Evolutionary conservation across 2,797 vertebrate species (phyloP).

Genomic region (Karalla daura): DNA sequence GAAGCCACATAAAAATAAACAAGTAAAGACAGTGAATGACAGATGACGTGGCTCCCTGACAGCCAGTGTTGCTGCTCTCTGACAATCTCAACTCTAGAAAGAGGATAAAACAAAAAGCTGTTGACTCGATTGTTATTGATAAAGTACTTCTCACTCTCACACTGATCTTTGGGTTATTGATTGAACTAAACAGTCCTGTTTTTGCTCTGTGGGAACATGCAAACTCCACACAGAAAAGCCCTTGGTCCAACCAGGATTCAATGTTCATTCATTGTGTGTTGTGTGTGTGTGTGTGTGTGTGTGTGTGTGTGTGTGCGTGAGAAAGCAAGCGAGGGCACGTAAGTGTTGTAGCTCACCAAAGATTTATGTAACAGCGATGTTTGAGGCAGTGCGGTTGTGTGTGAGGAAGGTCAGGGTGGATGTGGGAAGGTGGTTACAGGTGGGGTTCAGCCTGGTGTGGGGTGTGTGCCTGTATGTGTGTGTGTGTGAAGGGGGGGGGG

Average conservation of each 20-base stretch:
- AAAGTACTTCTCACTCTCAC: too few species aligned
- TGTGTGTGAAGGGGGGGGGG: not conserved
- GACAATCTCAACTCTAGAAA: slow-evolving; percentile 52
- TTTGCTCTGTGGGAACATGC: too few species aligned
- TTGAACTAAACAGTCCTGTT: too few species aligned
- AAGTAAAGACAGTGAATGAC: slow-evolving; percentile 3
- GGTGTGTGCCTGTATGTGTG: not conserved
- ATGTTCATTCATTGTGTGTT: not conserved
- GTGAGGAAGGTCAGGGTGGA: slow-evolving; percentile 58
- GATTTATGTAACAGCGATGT: slow-evolving; percentile 59
- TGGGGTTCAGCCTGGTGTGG: slow-evolving; percentile 40
- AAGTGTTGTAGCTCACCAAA: slow-evolving; percentile 1
- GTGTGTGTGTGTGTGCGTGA: slow-evolving; percentile 5
- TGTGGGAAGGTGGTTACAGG: slow-evolving; percentile 67
- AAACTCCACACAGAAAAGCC: too few species aligned
- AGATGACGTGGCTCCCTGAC: slow-evolving; percentile 19
- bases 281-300: not conserved
- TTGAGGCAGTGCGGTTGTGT: slow-evolving; percentile 52
- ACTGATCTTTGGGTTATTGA: too few species aligned
- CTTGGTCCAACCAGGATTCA: too few species aligned
- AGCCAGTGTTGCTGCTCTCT: slow-evolving; percentile 26
- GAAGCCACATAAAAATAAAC: slow-evolving; percentile 23
- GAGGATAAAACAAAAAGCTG: not conserved
- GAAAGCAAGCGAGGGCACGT: not conserved
- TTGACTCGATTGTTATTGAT: not conserved